phyloP scores from a whole-genome alignment of 2,888 invertebrate species.

The Drosophila vallismaia region DNA sequence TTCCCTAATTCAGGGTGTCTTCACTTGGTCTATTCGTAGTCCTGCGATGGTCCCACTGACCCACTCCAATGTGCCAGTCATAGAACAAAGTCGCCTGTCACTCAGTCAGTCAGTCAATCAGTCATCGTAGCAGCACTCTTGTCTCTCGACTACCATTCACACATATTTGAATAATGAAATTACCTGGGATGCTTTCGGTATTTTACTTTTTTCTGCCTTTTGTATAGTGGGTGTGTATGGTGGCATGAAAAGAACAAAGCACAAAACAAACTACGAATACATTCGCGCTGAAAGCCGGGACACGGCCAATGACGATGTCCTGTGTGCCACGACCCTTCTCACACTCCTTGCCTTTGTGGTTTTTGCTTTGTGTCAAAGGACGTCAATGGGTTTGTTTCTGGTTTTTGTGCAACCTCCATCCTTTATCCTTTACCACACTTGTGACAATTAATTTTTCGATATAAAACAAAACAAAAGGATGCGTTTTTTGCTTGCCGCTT shows the following conservation, averaged over 20 bases:
- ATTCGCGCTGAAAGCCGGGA: slow-evolving; percentile 21
- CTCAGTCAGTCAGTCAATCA: slow-evolving; percentile 25
- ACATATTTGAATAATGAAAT: slow-evolving; percentile 70
- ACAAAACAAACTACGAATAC: slow-evolving; percentile 51
- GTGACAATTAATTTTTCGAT: slow-evolving; percentile 42
- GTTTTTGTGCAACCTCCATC: neutral
- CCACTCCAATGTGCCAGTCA: slow-evolving; percentile 6
- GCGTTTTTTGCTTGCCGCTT: slow-evolving; percentile 7
- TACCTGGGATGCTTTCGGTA: slow-evolving; percentile 51
- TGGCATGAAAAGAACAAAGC: slow-evolving; percentile 53
- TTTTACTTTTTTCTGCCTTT: slow-evolving; percentile 30
- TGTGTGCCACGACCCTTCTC: neutral
- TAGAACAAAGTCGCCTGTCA: slow-evolving; percentile 26
- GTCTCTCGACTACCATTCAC: slow-evolving; percentile 22
- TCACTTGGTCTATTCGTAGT: neutral
- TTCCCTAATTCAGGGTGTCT: neutral
- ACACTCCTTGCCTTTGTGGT: slow-evolving; percentile 56
- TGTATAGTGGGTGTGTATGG: neutral
- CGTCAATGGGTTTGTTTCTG: slow-evolving; percentile 23
- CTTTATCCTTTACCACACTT: slow-evolving; percentile 19
- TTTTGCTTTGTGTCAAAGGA: slow-evolving; percentile 36
- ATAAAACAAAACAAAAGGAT: slow-evolving; percentile 19
- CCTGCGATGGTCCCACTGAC: neutral
- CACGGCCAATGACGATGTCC: slow-evolving; percentile 28
- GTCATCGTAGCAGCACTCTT: slow-evolving; percentile 32